Conservation (phyloP, 2,888 invertebrate genomes). For the Leucophenga montana region DNA sequence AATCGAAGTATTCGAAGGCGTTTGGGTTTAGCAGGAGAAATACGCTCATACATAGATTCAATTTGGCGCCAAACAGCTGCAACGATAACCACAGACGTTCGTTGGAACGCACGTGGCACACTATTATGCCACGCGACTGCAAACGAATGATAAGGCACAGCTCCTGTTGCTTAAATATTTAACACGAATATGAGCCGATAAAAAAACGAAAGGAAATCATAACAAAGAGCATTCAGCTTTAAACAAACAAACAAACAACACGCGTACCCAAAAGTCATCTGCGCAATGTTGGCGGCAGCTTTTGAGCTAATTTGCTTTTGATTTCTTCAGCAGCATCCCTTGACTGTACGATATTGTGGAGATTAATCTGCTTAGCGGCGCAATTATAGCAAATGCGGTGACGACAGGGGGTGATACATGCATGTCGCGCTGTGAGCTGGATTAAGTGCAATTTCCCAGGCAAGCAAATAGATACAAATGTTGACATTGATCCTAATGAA, state of each 20-base stretch:
- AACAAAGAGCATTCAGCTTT: not conserved
- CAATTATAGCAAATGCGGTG: conserved; percentile 53
- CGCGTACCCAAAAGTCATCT: not conserved
- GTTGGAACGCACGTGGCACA: no score
- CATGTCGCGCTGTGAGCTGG: conserved; percentile 58
- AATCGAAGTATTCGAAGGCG: no score
- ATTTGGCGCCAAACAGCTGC: no score
- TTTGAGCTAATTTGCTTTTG: conserved; percentile 67
- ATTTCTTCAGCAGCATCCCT: conserved; percentile 45
- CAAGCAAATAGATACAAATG: conserved; percentile 32
- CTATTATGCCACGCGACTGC: not conserved
- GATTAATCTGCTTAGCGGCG: conserved; percentile 65
- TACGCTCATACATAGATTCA: no score
- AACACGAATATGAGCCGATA: no score
- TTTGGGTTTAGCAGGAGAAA: no score
- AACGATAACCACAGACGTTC: no score
- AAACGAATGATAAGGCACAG: not conserved
- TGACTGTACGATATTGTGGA: conserved; percentile 43
- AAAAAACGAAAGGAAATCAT: not conserved
- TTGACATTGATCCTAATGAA: conserved; percentile 12
- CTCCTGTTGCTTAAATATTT: no score
- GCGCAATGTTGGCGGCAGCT: conserved; percentile 46
- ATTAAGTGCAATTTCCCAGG: conserved; percentile 65
- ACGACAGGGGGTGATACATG: conserved; percentile 34
- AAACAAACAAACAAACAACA: not conserved